Base-by-base conservation (phyloP, 1,140 invertebrate genomes). In the Heliconius hewitsoni region DNA sequence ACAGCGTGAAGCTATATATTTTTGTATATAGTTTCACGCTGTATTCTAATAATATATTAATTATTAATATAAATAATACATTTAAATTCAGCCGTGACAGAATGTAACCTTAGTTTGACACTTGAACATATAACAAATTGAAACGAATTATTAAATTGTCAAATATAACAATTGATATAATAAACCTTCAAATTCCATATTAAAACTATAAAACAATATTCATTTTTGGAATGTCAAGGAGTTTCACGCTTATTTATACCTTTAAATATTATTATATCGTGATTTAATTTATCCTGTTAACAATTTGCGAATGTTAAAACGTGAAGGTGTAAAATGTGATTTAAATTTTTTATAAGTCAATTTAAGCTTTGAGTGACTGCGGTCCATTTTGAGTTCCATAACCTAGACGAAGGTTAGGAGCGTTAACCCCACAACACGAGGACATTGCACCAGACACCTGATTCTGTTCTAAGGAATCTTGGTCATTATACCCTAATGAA, bases 361-460 rank as follows among this genome's bases (percentile, higher is more conserved):
- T 66, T 66, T 66, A 30, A 66, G 13, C 3, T 66, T 66, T 66
- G 27, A 66, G 60, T 66, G 27, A 16, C 60, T 66, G 60, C 60
- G 27, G 60, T 66, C 60, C 57, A 66, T 66, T 66, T 1, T 66
- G 60, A 66, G 60, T 66, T 66, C 60, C 60, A 66, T 66, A 66
- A 37, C 73, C 74, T 66, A 60, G 55, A 42, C 52, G 73, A 52
- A 34, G 50, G 73, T 23, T 75, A 23, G 55, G 74, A 42, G 37
- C 74, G 39, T 75, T 66, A 75, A 75, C 74, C 74, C 74, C 74
- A 46, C 30, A 39, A 18, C 19, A 60, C 74, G 74, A 75, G 74
- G 52, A 75, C 55, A 39, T 60, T 75, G 55, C 74, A 60, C 52
- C 34, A 60, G 55, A 52, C 73, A 75, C 74, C 74, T 75, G 74